Percentiles rank a stretch among this genome's conserved stretches.
Evolutionary conservation across 2,888 invertebrate species (phyloP).

Genomic region (Ochlodes sylvanus): DNA sequence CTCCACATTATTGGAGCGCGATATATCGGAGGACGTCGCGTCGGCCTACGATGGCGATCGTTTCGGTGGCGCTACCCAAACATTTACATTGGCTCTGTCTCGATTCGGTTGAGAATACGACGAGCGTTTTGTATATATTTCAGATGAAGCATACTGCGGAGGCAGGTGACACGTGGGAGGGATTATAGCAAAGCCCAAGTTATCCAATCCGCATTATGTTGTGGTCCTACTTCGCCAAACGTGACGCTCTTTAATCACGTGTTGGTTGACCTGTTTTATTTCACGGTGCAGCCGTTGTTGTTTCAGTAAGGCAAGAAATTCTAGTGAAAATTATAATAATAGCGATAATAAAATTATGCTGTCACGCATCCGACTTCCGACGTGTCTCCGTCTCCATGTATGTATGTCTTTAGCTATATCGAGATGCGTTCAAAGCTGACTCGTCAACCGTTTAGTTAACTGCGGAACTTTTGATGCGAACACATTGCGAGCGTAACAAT

Average conservation of each 20-base stretch:
- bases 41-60: neutral
- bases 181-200: neutral
- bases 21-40: conserved; percentile 3
- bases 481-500: conserved; percentile 1
- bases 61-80: conserved; percentile 8
- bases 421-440: neutral
- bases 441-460: neutral
- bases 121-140: neutral
- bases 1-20: conserved; percentile 15
- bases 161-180: neutral
- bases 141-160: neutral
- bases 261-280: too few relatives aligned
- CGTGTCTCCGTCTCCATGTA: too few relatives aligned
- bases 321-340: too few relatives aligned
- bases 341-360: too few relatives aligned
- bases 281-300: too few relatives aligned
- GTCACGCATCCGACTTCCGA: too few relatives aligned
- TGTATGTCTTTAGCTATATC: neutral
- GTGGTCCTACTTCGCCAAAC: too few relatives aligned
- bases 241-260: too few relatives aligned
- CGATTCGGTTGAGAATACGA: neutral
- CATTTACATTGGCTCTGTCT: conserved; percentile 21
- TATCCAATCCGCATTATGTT: too few relatives aligned
- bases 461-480: neutral
- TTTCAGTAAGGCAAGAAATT: too few relatives aligned